Evolutionary conservation across 2,113 vertebrate species (phyloP), one percentile per base, ranked within the genome.

Genomic region (Bos indicus): DNA sequence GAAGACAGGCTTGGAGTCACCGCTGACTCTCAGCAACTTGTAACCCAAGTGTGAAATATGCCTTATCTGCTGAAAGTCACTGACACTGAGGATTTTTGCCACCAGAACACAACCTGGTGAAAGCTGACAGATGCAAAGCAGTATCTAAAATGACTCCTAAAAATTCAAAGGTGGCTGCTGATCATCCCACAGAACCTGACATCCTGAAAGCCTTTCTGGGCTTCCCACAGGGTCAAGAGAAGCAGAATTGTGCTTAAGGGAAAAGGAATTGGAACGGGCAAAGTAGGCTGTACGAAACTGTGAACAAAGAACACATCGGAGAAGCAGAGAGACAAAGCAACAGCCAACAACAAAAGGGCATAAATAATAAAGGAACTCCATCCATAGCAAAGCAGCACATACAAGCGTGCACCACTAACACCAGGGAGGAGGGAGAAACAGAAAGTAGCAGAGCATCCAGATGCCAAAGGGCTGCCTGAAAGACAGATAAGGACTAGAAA

Each of bases 321-420:
- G 87, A 82, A 88, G 57, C 33, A 33, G 26, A 21, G 12, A 92
- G 95, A 95, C 93, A 96, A 74, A 94, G 56, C 97, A 91, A 88
- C 90, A 77, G 90, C 33, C 64, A 23, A 77, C 62, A 13, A 81
- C 56, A 46, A n/a, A 88, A 62, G 48, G 17, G 19, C 78, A 82
- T 95, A 54, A 93, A 91, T 91, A 84, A 97, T 90, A 90, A 90
- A 97, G 89, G 83, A 95, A 71, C 28, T 14, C 16, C 56, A 12
- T 51, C 64, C 93, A 88, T 52, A 89, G 43, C 36, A 51, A 16
- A 90, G 52, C 17, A 21, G 40, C 74, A 7, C 28, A 14, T 21
- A 33, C 12, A 51, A 59, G 14, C 4, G 3, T 1, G 52, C 6
- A 36, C 11, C 9, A 33, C 12, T 36, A 54, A 19, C 19, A 57